Percentiles rank a stretch among this genome's conserved stretches.
These are phyloP conservation scores for Dicrurus megarhynchus DNA, from an alignment of 2,113 vertebrate genomes.

Conservation along the genomic window DNA sequence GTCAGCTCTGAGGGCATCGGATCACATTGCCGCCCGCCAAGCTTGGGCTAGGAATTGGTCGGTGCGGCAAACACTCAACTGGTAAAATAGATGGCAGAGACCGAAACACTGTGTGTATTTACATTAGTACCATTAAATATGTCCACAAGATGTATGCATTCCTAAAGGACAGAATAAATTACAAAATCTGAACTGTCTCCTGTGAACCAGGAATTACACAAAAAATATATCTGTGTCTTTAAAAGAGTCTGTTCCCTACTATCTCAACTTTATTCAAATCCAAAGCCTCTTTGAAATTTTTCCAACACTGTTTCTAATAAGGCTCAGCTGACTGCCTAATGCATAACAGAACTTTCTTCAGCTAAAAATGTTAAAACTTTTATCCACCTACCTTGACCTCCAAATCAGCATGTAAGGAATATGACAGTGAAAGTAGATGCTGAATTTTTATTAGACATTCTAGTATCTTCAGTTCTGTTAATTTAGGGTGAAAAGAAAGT, in stretches of 20 bases:
- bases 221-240: not conserved
- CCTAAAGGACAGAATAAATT: not conserved
- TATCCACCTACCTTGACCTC: not conserved
- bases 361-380: not conserved
- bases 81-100: not conserved
- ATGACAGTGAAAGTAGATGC: not conserved
- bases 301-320: not conserved
- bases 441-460: slow-evolving; percentile 6
- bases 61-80: no score
- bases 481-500: not conserved
- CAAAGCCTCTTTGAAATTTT: not conserved
- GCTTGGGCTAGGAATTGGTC: no score
- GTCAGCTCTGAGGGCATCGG: no score
- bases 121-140: not conserved
- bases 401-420: not conserved
- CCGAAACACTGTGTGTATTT: accelerated
- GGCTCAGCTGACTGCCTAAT: not conserved
- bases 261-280: not conserved
- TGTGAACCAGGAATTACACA: not conserved
- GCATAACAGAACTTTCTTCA: not conserved
- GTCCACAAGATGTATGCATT: not conserved
- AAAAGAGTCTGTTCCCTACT: not conserved
- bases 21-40: no score
- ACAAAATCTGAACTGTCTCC: not conserved
- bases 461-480: not conserved